A percentile compares a stretch with the other conserved stretches of the same genome.
These are phyloP conservation scores for Hecatera dysodea DNA, from an alignment of 2,888 invertebrate species.

Conservation along the genomic window DNA sequence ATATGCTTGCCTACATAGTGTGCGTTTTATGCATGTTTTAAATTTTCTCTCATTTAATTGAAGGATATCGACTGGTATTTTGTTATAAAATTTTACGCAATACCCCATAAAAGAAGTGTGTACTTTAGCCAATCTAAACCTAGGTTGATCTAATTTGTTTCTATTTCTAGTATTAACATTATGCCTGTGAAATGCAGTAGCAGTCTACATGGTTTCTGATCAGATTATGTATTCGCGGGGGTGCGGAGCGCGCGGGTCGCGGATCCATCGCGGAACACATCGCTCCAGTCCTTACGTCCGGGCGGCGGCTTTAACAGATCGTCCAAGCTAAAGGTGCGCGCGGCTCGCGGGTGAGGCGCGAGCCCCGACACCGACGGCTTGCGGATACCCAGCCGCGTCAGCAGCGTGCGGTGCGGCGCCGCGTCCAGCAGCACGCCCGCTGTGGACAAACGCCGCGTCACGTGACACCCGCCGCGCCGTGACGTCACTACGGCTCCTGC, in stretches of 20 bases:
- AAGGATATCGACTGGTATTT: too few species aligned
- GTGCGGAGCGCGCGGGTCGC: slow-evolving; percentile 87
- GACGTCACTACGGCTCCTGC: slow-evolving; percentile 55
- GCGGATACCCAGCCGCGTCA: slow-evolving; percentile 96
- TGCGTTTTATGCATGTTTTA: too few species aligned
- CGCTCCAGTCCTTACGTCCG: slow-evolving; percentile 93
- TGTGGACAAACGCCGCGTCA: slow-evolving; percentile 88
- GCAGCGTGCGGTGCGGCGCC: slow-evolving; percentile 92
- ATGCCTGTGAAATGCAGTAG: slow-evolving; percentile 54
- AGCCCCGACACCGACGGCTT: slow-evolving; percentile 96
- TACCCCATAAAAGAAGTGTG: too few species aligned
- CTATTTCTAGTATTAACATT: too few species aligned
- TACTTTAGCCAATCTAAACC: too few species aligned
- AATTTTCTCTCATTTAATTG: too few species aligned
- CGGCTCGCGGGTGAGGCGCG: slow-evolving; percentile 93
- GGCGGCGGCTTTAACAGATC: slow-evolving; percentile 96
- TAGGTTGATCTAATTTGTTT: too few species aligned
- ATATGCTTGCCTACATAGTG: too few species aligned
- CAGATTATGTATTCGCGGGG: slow-evolving; percentile 52
- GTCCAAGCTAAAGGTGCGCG: slow-evolving; percentile 96
- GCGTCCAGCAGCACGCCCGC: slow-evolving; percentile 84
- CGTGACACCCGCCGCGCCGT: slow-evolving; percentile 61
- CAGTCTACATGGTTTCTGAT: slow-evolving; percentile 45
- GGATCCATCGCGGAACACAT: slow-evolving; percentile 62
- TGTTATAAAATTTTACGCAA: too few species aligned